Evolutionary conservation across 2,797 vertebrate genomes (phyloP).

Genomic region (Phoeniculus purpureus): DNA sequence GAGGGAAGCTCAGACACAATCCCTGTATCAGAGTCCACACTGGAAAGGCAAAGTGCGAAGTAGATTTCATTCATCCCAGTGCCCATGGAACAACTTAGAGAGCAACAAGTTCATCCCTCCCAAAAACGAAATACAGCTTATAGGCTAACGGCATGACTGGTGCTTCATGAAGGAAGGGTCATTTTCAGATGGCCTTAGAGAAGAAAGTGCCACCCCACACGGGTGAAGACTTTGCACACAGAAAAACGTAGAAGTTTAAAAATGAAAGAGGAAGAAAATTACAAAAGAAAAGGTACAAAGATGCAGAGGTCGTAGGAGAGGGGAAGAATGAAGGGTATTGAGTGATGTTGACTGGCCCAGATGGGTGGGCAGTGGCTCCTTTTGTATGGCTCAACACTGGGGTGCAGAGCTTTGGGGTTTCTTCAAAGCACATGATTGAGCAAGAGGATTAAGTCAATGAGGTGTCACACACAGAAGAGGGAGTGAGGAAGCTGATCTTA

Average conservation of each 20-base stretch:
- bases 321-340: neutral
- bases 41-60: neutral
- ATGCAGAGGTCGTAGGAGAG: neutral
- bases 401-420: neutral
- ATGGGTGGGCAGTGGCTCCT: neutral
- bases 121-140: neutral
- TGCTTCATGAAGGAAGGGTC: neutral
- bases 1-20: neutral
- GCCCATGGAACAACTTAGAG: neutral
- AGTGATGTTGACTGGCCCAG: neutral
- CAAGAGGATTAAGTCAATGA: neutral
- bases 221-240: neutral
- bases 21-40: neutral
- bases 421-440: neutral
- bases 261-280: neutral
- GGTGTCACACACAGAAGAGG: neutral
- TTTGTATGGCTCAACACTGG: neutral
- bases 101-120: neutral
- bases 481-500: neutral
- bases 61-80: neutral
- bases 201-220: neutral
- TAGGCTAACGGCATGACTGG: neutral
- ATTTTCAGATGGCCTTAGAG: neutral
- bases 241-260: neutral
- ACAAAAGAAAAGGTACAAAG: neutral